These are phyloP conservation scores for Laupala kohalensis DNA, from an alignment of 1,140 invertebrate genomes.

Conservation along the genomic window DNA sequence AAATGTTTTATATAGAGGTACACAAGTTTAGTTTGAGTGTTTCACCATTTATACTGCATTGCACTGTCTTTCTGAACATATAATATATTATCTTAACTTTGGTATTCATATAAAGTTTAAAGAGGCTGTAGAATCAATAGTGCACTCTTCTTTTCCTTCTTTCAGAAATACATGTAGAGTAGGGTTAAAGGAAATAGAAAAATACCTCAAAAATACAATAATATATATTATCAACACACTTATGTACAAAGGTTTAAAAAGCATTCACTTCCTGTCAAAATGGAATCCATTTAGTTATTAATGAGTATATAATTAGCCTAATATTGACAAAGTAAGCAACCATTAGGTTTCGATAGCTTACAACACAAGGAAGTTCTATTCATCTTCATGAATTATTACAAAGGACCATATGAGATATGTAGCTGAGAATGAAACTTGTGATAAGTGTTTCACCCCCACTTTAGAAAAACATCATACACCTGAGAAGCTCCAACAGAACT, in stretches of 20 bases:
- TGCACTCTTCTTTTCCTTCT: no score
- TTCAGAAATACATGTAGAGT: not conserved
- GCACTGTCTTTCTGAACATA: no score
- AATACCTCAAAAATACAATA: constrained; percentile 8
- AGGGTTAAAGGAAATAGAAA: not conserved
- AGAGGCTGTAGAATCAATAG: no score
- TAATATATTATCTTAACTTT: no score
- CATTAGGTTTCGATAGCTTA: not conserved
- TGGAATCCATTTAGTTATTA: constrained; percentile 3
- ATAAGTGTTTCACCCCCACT: not conserved
- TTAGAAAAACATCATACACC: constrained; percentile 8
- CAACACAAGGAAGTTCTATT: constrained; percentile 1
- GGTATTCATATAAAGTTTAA: no score
- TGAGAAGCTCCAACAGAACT: not conserved
- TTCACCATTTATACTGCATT: no score
- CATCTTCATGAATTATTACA: not conserved
- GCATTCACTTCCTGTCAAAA: constrained; percentile 5
- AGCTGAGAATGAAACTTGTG: not conserved
- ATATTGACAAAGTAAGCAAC: constrained; percentile 7
- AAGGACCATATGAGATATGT: constrained; percentile 11
- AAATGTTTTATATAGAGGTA: no score
- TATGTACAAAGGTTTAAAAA: constrained; percentile 13
- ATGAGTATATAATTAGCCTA: constrained; percentile 4
- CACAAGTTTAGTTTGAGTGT: no score
- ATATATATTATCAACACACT: constrained; percentile 13